phyloP scores from a whole-genome alignment of 2,113 vertebrate species.

The Ceratotherium simum region DNA sequence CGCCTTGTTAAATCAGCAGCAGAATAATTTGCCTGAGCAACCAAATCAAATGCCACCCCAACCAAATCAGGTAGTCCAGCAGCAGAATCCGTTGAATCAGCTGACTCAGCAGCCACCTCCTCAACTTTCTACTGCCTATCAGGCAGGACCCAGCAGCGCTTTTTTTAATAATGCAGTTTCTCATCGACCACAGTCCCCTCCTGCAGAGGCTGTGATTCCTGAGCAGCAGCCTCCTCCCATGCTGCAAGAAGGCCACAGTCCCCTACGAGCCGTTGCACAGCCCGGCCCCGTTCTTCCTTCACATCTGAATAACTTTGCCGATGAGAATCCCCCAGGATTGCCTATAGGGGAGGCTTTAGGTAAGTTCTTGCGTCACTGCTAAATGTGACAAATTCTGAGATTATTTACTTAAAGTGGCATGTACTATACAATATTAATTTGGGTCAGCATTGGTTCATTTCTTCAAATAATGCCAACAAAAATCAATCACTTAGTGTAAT shows the following conservation, averaged over 20 bases:
- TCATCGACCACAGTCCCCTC: slow-evolving; percentile 94
- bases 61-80: slow-evolving; percentile 90
- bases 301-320: slow-evolving; percentile 95
- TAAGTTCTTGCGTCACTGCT: slow-evolving; percentile 85
- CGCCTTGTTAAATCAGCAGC: slow-evolving; percentile 86
- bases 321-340: slow-evolving; percentile 92
- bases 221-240: slow-evolving; percentile 88
- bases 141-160: slow-evolving; percentile 89
- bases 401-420: slow-evolving; percentile 72
- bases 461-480: slow-evolving; percentile 77
- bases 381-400: slow-evolving; percentile 71
- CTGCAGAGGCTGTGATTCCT: slow-evolving; percentile 90
- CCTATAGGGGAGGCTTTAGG: slow-evolving; percentile 93
- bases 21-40: slow-evolving; percentile 87
- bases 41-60: slow-evolving; percentile 88
- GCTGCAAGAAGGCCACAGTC: slow-evolving; percentile 91
- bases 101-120: slow-evolving; percentile 86
- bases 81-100: slow-evolving; percentile 87
- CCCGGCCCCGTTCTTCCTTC: slow-evolving; percentile 90
- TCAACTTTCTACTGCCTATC: slow-evolving; percentile 93
- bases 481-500: slow-evolving; percentile 57
- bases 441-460: slow-evolving; percentile 77
- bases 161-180: slow-evolving; percentile 92
- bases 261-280: slow-evolving; percentile 92
- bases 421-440: slow-evolving; percentile 57